A percentile compares a stretch with the other conserved stretches of the same genome.
Conservation (phyloP, 2,888 invertebrate species). For the Tinea trinotella region DNA sequence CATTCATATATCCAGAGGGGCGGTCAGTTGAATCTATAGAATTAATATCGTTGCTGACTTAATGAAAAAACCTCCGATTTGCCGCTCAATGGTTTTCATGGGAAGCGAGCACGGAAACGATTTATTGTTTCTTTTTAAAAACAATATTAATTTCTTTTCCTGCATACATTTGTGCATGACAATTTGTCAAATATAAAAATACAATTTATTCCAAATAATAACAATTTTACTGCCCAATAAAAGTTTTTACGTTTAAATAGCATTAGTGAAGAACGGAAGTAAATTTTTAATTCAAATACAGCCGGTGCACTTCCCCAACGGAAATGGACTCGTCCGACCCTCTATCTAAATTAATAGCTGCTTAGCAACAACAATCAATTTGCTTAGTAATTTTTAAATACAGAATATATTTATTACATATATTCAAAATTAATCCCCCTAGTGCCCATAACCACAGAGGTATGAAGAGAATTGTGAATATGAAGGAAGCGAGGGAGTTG, state of each 20-base stretch:
- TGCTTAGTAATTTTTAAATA: too few species aligned
- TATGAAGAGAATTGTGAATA: too few species aligned
- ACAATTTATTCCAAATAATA: background rate
- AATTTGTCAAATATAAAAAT: background rate
- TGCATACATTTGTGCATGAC: background rate
- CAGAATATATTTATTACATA: too few species aligned
- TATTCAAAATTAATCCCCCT: too few species aligned
- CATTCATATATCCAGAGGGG: slow-evolving; percentile 21
- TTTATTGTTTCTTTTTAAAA: slow-evolving; percentile 27
- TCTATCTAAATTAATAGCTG: background rate
- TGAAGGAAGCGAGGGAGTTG: too few species aligned
- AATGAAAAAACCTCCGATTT: slow-evolving; percentile 54
- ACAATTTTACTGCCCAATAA: background rate
- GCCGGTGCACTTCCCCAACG: slow-evolving; percentile 49
- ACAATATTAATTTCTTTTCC: slow-evolving; percentile 1
- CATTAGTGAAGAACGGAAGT: slow-evolving; percentile 37
- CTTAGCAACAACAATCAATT: background rate
- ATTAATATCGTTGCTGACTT: slow-evolving; percentile 36
- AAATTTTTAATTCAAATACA: slow-evolving; percentile 61
- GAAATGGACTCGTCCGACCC: slow-evolving; percentile 1
- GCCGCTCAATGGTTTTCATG: slow-evolving; percentile 52
- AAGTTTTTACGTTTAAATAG: background rate
- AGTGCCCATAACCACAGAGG: too few species aligned
- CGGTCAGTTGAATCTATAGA: slow-evolving; percentile 45
- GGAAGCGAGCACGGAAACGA: slow-evolving; percentile 43